Base-by-base conservation (phyloP, 2,888 invertebrate species). In the Cryptocheilus praepositus region DNA sequence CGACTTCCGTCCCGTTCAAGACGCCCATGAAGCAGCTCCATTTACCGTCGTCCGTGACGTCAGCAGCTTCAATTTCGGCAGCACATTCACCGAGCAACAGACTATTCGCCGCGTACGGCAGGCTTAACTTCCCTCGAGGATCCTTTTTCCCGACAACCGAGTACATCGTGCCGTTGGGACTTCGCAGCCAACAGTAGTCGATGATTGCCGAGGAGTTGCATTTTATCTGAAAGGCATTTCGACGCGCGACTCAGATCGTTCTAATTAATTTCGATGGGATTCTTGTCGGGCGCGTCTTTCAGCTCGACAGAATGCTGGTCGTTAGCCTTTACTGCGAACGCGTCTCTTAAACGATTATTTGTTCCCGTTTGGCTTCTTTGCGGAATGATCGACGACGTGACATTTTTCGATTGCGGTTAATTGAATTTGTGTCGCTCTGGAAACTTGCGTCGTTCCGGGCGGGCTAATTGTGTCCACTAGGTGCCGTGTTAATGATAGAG, bases 11-110 rank as follows among this genome's bases (percentile, higher is more conserved):
- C 36, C 74, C 80, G 46, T 78, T 71, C 2, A 59, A 43, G 51
- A 81, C 53, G 15, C 87, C 87, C 78, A 86, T 73, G 58, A 77
- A 80, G 70, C 87, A 87, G 28, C 65, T 80, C 87, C 87, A 87
- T 43, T 74, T 61, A 2, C 87, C 87, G 3, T 53, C 51, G 56
- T 86, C 74, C 11, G 77, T 74, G 36, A 72, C 56, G 52, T 73
- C 71, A 18, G 85, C 80, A 16, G 63, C 59, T 49, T 72, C 53
- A 58, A 87, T 60, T 13, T 53, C 56, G 16, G 80, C 83, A n/a
- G 79, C 77, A 58, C 87, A 87, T 55, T 86, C 84, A 16, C 88
- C 85, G 22, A 83, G 61, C 15, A 69, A 65, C 4, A 86, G 66
- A 19, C 85, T 83, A 16, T 74, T 68, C 25, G 85, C 86, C 8